These are phyloP conservation scores for Poeciliopsis turneri DNA, from an alignment of 2,797 vertebrate genomes.

Conservation along the genomic window DNA sequence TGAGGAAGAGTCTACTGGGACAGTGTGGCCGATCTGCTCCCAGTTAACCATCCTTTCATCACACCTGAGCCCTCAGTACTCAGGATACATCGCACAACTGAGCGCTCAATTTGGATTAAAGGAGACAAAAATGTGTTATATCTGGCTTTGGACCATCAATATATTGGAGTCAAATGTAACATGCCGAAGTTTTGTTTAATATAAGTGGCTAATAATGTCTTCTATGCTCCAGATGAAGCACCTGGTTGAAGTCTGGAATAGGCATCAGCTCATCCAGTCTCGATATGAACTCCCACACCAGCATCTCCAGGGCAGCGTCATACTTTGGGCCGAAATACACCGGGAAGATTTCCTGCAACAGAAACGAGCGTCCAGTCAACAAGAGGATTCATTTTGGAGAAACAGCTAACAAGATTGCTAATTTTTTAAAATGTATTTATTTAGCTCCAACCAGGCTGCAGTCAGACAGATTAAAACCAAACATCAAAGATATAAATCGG, in stretches of 20 bases:
- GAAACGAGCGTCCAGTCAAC: background rate
- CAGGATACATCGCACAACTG: constrained; percentile 10
- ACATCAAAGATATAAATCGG: background rate
- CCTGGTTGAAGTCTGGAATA: constrained; percentile 80
- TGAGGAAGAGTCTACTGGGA: constrained; percentile 22
- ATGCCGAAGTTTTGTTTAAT: too few species aligned
- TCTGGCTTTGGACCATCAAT: background rate
- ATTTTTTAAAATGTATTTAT: too few species aligned
- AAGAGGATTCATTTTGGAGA: background rate
- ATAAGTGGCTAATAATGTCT: background rate
- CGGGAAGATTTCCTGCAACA: constrained; percentile 72
- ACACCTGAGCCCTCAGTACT: constrained; percentile 40
- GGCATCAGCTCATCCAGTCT: constrained; percentile 83
- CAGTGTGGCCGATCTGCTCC: constrained; percentile 37
- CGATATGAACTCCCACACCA: constrained; percentile 84
- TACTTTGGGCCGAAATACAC: constrained; percentile 77
- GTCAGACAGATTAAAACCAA: background rate
- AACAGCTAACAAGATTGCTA: too few species aligned
- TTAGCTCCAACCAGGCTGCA: background rate
- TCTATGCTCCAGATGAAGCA: constrained; percentile 35
- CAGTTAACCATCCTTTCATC: constrained; percentile 33
- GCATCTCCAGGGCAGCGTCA: constrained; percentile 74
- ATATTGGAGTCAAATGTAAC: background rate
- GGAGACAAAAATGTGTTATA: background rate
- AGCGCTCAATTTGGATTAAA: constrained; percentile 4